phyloP scores from a whole-genome alignment of 2,113 vertebrate species.

The Sylvilagus bachmani region DNA sequence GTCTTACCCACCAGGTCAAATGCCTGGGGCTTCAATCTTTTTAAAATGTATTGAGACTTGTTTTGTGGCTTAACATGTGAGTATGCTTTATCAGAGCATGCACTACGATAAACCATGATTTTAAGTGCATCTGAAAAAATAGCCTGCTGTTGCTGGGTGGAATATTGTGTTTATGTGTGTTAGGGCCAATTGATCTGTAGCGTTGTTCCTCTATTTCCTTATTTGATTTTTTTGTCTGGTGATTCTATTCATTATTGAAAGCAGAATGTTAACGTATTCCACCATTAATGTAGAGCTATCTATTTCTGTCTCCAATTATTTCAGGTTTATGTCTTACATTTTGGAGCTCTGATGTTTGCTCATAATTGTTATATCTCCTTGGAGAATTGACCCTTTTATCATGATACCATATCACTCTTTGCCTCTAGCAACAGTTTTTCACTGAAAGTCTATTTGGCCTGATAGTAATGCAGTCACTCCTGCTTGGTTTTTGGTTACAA shows the following conservation, averaged over 20 bases:
- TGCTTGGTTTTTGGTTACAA: neutral
- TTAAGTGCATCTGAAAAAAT: neutral
- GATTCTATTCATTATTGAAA: neutral
- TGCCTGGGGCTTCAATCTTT: neutral
- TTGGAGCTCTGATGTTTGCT: neutral
- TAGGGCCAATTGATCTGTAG: neutral
- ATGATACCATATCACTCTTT: neutral
- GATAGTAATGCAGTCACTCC: neutral
- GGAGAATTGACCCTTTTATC: neutral
- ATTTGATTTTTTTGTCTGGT: neutral
- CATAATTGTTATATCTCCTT: neutral
- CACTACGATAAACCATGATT: neutral
- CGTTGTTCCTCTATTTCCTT: neutral
- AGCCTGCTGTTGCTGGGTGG: neutral
- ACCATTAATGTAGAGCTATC: neutral
- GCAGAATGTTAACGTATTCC: neutral
- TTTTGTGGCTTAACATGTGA: neutral
- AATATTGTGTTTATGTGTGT: neutral
- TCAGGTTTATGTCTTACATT: neutral
- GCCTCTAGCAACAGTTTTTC: conserved; percentile 34
- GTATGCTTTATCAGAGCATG: neutral
- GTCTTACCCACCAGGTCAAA: no score
- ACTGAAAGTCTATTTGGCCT: neutral
- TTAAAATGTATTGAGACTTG: neutral
- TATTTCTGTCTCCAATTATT: neutral